Base-by-base conservation (phyloP, 2,113 vertebrate species). In the Eurypyga helias region DNA sequence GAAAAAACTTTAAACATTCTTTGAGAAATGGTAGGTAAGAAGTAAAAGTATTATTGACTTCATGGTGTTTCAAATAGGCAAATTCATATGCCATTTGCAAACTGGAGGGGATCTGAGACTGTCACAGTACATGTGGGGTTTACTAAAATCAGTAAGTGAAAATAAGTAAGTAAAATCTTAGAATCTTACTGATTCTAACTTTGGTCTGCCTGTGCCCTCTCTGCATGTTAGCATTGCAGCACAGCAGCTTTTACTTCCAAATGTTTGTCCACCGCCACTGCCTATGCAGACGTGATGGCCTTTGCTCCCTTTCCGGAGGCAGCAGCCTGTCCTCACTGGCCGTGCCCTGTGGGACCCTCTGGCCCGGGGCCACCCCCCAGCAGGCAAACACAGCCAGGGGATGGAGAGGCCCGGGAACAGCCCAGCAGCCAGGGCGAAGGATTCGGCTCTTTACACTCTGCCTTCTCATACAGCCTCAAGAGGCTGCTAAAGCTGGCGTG, bases 271-370 rank as follows among this genome's bases (percentile, higher is more conserved):
- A 28, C 31, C 23, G 4, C 25, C 51, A 4, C 23, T 29, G n/a
- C 36, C 48, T 21, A 1, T 4, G 17, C 21, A 13, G 43, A 28
- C 5, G 0, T 3, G 1, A 13, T 0, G 0, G 46, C 26, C 25
- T 66, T 61, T n/a, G 9, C 48, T 73, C 49, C 49, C 25, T 6
- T 9, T 64, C 33, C 4, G 1, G 66, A 24, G 29, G 34, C 2
- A 0, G 52, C 61, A 69, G 34, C 11, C 29, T 41, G 54, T 65
- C 72, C 78, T 29, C 17, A 0, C 67, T 36, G 46, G 28, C 24
- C 2, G 1, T 29, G 9, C 19, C 73, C 66, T 17, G 9, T 0
- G 5, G 33, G 33, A 52, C 28, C 17, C 34, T 28, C 49, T 57
- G 79, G 58, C 25, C 65, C 19, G 19, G 23, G 38, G 31, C 54